Evolutionary conservation across 2,888 invertebrate species (phyloP).

Genomic region (Smittia sp.): DNA sequence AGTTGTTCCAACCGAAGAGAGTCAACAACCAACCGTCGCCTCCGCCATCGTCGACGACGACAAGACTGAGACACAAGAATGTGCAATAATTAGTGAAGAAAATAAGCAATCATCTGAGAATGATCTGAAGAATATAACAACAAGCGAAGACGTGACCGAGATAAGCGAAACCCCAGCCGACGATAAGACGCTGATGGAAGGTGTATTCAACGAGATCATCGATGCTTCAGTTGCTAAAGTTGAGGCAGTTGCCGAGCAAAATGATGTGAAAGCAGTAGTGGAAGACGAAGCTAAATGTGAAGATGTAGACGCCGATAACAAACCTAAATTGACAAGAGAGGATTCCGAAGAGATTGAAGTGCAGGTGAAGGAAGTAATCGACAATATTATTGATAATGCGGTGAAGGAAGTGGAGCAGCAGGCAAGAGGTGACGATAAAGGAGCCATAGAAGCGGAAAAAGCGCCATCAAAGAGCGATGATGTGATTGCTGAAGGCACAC

Average conservation of each 20-base stretch:
- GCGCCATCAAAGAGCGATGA: conserved; percentile 10
- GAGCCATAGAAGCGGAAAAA: conserved; percentile 24
- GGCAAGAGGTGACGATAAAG: neutral
- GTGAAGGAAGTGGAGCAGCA: conserved; percentile 45
- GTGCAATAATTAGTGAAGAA: conserved; percentile 43
- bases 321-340: neutral
- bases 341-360: conserved; percentile 43
- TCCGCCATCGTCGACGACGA: conserved; percentile 35
- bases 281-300: conserved; percentile 9
- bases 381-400: conserved; percentile 56
- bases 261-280: neutral
- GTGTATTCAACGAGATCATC: conserved; percentile 30
- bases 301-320: conserved; percentile 4
- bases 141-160: neutral
- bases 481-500: conserved; percentile 48
- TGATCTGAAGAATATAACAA: neutral
- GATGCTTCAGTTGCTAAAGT: conserved; percentile 26
- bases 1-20: conserved; percentile 45
- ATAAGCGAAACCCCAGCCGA: neutral
- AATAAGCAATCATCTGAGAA: conserved; percentile 31
- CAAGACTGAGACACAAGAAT: conserved; percentile 41
- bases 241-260: neutral
- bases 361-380: conserved; percentile 56
- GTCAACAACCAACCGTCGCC: neutral
- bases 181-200: neutral